A percentile compares a stretch with the other conserved stretches of the same genome.
These are phyloP conservation scores for Ceratosolen fusciceps DNA, from an alignment of 1,140 invertebrate genomes.

Conservation along the genomic window DNA sequence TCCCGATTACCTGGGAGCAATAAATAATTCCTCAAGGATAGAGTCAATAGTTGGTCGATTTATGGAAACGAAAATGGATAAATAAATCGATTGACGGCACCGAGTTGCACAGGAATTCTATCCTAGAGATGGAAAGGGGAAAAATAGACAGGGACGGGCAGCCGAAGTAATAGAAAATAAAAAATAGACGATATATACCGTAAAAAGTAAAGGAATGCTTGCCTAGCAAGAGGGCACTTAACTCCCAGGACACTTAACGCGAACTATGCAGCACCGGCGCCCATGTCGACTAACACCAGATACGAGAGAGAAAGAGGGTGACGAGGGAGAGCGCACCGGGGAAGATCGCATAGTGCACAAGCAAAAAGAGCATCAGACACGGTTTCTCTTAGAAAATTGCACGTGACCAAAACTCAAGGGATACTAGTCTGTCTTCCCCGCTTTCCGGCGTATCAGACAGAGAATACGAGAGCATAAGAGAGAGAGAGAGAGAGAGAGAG, in stretches of 20 bases:
- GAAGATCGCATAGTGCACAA: background rate
- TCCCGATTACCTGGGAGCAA: too few species aligned
- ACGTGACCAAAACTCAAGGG: constrained; percentile 17
- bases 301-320: background rate
- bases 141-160: too few species aligned
- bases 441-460: too few species aligned
- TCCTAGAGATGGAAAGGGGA: background rate
- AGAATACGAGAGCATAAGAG: too few species aligned
- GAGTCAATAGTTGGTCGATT: background rate
- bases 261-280: background rate
- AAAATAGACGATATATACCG: background rate
- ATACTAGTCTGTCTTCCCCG: background rate
- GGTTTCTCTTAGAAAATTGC: constrained; percentile 31
- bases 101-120: too few species aligned
- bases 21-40: constrained; percentile 2
- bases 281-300: constrained; percentile 12
- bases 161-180: too few species aligned
- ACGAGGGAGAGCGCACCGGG: background rate
- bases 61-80: constrained; percentile 12
- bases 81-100: too few species aligned
- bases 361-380: constrained; percentile 19
- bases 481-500: background rate
- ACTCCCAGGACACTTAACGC: constrained; percentile 30
- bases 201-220: constrained; percentile 9
- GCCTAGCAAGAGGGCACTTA: constrained; percentile 26